phyloP scores from a whole-genome alignment of 2,888 invertebrate species.

The Lochmaea crataegi region DNA sequence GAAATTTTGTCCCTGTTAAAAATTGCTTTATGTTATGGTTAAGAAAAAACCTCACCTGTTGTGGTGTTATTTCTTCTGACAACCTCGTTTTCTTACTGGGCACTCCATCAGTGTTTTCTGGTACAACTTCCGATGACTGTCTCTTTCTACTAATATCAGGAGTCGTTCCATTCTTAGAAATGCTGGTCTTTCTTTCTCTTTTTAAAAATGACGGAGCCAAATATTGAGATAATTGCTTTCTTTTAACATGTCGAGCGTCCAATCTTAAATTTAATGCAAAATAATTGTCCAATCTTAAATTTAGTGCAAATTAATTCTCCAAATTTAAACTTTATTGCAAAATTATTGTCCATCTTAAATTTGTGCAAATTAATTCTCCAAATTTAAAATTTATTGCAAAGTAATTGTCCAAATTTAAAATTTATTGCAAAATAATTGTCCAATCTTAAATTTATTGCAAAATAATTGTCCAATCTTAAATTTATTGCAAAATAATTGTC shows the following conservation, averaged over 20 bases:
- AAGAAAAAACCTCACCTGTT: conserved; percentile 51
- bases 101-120: conserved; percentile 40
- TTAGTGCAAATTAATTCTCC: no score
- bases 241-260: conserved; percentile 89
- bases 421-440: no score
- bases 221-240: conserved; percentile 80
- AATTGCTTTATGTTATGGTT: not conserved
- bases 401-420: no score
- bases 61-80: conserved; percentile 57
- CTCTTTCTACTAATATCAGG: conserved; percentile 54
- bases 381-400: no score
- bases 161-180: conserved; percentile 47
- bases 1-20: not conserved
- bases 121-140: conserved; percentile 48
- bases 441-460: no score
- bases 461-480: no score
- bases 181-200: conserved; percentile 76
- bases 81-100: conserved; percentile 56
- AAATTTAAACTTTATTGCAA: no score
- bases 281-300: no score
- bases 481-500: no score
- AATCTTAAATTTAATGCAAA: conserved; percentile 59
- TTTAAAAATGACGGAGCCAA: conserved; percentile 77
- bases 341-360: no score
- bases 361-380: no score